Conservation (phyloP, 1,140 invertebrate genomes). For the Temnothorax nylanderi region DNA sequence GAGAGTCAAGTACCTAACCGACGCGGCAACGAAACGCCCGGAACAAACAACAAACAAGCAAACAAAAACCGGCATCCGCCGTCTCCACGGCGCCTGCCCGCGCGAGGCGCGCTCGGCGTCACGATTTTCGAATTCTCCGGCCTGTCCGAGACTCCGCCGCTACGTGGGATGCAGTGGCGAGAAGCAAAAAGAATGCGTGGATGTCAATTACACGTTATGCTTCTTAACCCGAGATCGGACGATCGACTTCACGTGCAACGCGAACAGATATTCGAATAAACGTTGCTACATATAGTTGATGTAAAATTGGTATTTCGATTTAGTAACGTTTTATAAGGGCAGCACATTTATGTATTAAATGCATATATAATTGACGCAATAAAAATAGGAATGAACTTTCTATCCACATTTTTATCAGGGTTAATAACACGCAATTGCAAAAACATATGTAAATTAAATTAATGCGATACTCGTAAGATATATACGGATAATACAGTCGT, state of each 20-base stretch:
- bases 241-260: slow-evolving; percentile 19
- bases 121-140: slow-evolving; percentile 78
- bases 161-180: slow-evolving; percentile 7
- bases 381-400: background rate
- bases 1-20: slow-evolving; percentile 68
- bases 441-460: background rate
- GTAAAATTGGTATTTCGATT: background rate
- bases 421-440: background rate
- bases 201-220: slow-evolving; percentile 21
- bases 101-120: slow-evolving; percentile 61
- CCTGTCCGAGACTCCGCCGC: slow-evolving; percentile 5
- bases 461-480: background rate
- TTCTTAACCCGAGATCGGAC: slow-evolving; percentile 24
- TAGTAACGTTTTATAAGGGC: background rate
- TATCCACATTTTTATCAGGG: no score
- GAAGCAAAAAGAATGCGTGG: background rate
- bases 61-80: slow-evolving; percentile 76
- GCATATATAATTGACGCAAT: background rate
- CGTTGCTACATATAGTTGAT: no score
- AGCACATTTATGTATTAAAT: background rate
- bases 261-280: background rate
- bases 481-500: slow-evolving; percentile 9
- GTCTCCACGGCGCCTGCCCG: slow-evolving; percentile 80
- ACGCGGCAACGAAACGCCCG: slow-evolving; percentile 76
- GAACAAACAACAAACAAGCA: slow-evolving; percentile 81